A percentile compares a stretch with the other conserved stretches of the same genome.
Evolutionary conservation across 2,888 invertebrate genomes (phyloP).

Genomic region (Drosophila melanosoma): DNA sequence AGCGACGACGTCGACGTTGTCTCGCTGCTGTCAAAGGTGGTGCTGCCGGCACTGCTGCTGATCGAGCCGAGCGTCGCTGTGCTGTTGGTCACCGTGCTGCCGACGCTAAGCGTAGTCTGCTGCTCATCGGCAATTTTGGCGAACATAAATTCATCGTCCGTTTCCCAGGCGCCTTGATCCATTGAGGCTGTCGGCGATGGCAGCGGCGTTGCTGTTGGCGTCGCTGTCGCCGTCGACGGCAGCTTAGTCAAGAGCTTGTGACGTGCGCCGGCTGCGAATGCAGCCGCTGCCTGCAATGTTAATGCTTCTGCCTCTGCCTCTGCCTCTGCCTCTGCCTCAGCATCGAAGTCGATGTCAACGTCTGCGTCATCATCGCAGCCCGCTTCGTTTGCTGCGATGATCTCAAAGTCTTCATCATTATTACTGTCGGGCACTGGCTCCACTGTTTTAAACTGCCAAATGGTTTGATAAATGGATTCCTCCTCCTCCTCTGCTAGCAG

Average conservation of each 20-base stretch:
- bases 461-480: conserved; percentile 85
- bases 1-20: conserved; percentile 8
- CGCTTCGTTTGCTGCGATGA: conserved; percentile 37
- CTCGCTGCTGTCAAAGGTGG: conserved; percentile 25
- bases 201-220: conserved; percentile 50
- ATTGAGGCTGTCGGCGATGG: conserved; percentile 68
- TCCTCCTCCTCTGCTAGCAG: background rate
- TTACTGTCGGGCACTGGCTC: conserved; percentile 53
- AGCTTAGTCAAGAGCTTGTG: conserved; percentile 58
- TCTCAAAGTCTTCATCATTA: conserved; percentile 60
- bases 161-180: conserved; percentile 85
- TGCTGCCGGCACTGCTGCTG: conserved; percentile 43
- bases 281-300: conserved; percentile 62
- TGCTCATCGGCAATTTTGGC: conserved; percentile 58
- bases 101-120: conserved; percentile 65
- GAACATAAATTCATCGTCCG: conserved; percentile 84
- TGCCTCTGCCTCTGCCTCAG: conserved; percentile 30
- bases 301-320: conserved; percentile 53
- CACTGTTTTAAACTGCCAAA: conserved; percentile 84
- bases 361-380: conserved; percentile 43
- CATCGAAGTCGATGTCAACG: conserved; percentile 18
- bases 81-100: conserved; percentile 83
- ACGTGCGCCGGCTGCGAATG: conserved; percentile 65
- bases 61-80: conserved; percentile 78
- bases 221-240: conserved; percentile 23